These are phyloP conservation scores for Procambarus virginalis DNA, from an alignment of 1,140 invertebrate genomes.

Conservation along the genomic window DNA sequence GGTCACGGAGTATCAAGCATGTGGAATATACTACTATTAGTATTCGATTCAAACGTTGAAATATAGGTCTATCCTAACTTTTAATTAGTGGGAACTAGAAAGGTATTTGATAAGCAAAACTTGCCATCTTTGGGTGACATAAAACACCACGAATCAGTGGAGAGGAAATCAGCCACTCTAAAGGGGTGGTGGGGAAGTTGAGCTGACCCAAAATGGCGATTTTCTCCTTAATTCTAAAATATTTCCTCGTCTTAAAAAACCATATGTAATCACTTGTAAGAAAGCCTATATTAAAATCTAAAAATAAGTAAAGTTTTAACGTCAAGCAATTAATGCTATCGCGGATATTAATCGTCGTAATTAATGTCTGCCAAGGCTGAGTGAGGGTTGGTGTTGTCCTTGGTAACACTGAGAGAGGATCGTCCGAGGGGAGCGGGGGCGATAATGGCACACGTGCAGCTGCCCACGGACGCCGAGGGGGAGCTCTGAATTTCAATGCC, in stretches of 20 bases:
- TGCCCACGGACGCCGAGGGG: constrained; percentile 33
- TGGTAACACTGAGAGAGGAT: constrained; percentile 27
- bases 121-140: not conserved
- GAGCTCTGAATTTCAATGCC: constrained; percentile 61
- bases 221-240: constrained; percentile 4
- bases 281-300: not conserved
- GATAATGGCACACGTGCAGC: constrained; percentile 67
- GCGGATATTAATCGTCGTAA: constrained; percentile 40
- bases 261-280: not conserved
- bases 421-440: constrained; percentile 13
- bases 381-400: constrained; percentile 15
- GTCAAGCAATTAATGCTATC: not conserved
- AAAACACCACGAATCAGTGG: not conserved
- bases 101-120: not conserved
- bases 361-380: constrained; percentile 41
- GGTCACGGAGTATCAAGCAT: not conserved
- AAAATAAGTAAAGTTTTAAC: not conserved
- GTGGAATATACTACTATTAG: not conserved
- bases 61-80: too few species aligned
- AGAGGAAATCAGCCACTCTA: constrained; percentile 17
- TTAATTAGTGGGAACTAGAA: not conserved
- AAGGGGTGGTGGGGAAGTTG: constrained; percentile 36
- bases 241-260: not conserved
- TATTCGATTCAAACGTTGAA: too few species aligned
- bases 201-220: constrained; percentile 43